Evolutionary conservation across 2,113 vertebrate species (phyloP), one percentile per base, ranked within the genome.

Genomic region (Apaloderma vittatum): DNA sequence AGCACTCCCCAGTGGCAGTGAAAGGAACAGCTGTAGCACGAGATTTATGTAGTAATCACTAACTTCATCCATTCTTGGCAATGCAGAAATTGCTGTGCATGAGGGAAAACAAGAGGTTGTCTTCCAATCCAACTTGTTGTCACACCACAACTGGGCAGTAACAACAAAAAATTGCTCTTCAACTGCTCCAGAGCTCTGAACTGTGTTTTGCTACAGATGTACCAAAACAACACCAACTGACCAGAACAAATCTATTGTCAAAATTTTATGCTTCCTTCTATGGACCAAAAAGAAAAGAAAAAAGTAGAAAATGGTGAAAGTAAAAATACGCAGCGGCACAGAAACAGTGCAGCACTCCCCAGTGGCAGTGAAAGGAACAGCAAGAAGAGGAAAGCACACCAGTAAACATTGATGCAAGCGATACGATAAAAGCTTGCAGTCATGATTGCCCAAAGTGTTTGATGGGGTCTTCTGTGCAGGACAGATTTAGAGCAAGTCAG

Each of bases 291-390:
- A 11, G 22, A 18, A n/a, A 30, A 11, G 6, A 62, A 55, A n/a
- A 34, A 16, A 14, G 19, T 6, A 27, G 13, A 75, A 34, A 40
- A 49, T 6, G 7, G 8, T 29, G 10, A 70, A 36, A 59, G 23
- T 17, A 62, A 93, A 67, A 81, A 62, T 8, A 48, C 0, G 3
- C 58, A 79, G 57, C 26, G 32, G 76, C 32, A 72, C 29, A 75
- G 84, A 85, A 95, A 94, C 8, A 78, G 76, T 7, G 26, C 0
- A 8, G 57, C 86, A 91, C 73, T 96, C 67, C 59, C 55, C 63
- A 78, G 92, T 65, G 76, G 86, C 57, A 10, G 12, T 40, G 40
- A 40, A 40, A 40, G 40, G 40, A 40, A 40, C 40, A 40, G 26
- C n/a, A n/a, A n/a, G n/a, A n/a, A n/a, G n/a, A n/a, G 16, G 61